A percentile compares a stretch with the other conserved stretches of the same genome.
Conservation (phyloP, 2,888 invertebrate species). For the Toxonevra muliebris region DNA sequence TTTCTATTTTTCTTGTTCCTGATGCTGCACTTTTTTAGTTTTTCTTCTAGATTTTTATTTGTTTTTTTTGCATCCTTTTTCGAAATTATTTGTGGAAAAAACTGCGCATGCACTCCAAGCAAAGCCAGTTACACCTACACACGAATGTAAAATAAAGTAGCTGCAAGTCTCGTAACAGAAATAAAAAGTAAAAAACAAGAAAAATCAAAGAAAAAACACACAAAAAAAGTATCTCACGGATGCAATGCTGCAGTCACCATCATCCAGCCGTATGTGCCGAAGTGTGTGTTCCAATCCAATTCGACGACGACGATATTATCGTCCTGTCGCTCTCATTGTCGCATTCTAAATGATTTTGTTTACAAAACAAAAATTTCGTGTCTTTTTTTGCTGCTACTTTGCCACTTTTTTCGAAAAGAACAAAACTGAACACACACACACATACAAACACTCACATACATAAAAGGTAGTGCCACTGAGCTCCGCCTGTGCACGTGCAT, state of each 20-base stretch:
- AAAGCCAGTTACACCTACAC: constrained; percentile 42
- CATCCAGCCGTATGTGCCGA: not conserved
- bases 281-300: not conserved
- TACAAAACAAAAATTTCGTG: constrained; percentile 23
- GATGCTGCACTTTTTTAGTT: constrained; percentile 36
- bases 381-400: not conserved
- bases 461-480: constrained; percentile 19
- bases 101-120: constrained; percentile 56
- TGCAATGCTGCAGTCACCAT: constrained; percentile 12
- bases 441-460: too few relatives aligned
- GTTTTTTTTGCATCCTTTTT: constrained; percentile 13
- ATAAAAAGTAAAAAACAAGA: not conserved
- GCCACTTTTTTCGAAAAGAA: not conserved
- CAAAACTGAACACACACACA: too few relatives aligned
- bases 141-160: constrained; percentile 21
- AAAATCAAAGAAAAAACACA: constrained; percentile 12
- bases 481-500: constrained; percentile 41
- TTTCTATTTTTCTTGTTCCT: constrained; percentile 52
- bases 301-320: not conserved
- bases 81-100: constrained; percentile 40
- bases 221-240: constrained; percentile 12
- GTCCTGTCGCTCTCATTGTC: not conserved
- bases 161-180: constrained; percentile 3
- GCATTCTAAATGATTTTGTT: constrained; percentile 31
- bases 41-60: constrained; percentile 24